These are phyloP conservation scores for Ophion obscuratus DNA, from an alignment of 2,888 invertebrate species.

Conservation along the genomic window DNA sequence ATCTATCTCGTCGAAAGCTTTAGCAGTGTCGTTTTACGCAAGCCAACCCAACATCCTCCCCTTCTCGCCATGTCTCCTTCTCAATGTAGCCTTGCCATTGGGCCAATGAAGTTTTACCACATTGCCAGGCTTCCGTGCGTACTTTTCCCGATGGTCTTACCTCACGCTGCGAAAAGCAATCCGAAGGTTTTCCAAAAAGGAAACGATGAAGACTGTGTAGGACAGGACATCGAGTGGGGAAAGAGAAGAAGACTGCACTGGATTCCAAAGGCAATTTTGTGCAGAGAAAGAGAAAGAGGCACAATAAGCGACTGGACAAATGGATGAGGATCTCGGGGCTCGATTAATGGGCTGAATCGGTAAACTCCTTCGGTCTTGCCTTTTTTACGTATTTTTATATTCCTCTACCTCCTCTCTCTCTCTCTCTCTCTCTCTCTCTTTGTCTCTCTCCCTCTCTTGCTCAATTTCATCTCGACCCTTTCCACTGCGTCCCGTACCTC, in stretches of 20 bases:
- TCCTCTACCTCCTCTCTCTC: background rate
- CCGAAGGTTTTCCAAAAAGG: constrained; percentile 3
- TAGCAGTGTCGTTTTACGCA: constrained; percentile 24
- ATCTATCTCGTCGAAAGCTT: constrained; percentile 45
- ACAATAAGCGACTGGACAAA: background rate
- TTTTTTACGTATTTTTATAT: constrained; percentile 4
- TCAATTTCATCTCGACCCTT: constrained; percentile 10
- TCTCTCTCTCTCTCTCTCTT: background rate
- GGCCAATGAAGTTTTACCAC: constrained; percentile 6
- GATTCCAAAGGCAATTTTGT: constrained; percentile 21
- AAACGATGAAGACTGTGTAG: constrained; percentile 3
- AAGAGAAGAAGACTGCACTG: background rate
- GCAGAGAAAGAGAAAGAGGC: background rate
- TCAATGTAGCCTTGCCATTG: background rate
- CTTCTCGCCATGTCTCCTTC: constrained; percentile 7
- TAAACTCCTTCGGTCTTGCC: constrained; percentile 9
- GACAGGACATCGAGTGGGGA: background rate
- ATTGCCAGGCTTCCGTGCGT: constrained; percentile 11
- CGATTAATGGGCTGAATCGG: constrained; percentile 46
- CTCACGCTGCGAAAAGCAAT: background rate
- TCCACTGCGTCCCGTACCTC: constrained; percentile 3
- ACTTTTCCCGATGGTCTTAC: background rate
- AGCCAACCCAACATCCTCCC: background rate
- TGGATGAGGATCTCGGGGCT: constrained; percentile 16
- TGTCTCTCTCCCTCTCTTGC: background rate